phyloP scores from a whole-genome alignment of 2,113 vertebrate genomes.

The Felis chaus region DNA sequence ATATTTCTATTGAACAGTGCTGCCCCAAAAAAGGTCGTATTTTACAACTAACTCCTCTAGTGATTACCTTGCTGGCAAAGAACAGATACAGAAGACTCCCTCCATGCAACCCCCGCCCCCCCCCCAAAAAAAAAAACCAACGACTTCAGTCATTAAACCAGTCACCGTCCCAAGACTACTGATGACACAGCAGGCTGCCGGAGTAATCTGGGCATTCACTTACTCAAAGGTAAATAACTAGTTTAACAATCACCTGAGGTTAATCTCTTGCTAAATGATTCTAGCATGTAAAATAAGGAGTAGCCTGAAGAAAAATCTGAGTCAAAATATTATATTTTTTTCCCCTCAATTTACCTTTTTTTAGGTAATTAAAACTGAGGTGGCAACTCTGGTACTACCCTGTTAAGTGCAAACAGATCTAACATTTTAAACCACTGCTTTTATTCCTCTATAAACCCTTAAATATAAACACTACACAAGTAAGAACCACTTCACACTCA shows the following conservation, averaged over 20 bases:
- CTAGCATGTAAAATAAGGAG: background rate
- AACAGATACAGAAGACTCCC: background rate
- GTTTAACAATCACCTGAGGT: background rate
- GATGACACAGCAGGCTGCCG: background rate
- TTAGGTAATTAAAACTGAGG: background rate
- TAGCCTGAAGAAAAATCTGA: background rate
- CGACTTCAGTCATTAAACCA: background rate
- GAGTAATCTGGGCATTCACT: background rate
- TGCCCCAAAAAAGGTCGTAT: background rate
- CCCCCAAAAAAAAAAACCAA: background rate
- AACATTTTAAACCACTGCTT: conserved; percentile 38
- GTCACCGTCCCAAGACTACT: background rate
- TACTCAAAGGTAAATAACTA: background rate
- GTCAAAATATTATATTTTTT: background rate
- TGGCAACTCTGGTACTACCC: conserved; percentile 12
- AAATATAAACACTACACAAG: background rate
- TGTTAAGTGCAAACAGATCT: background rate
- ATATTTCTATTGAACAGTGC: background rate
- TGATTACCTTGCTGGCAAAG: background rate
- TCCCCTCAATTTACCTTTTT: background rate
- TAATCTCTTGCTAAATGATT: conserved; percentile 24
- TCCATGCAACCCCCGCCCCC: too few species aligned
- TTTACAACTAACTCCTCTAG: conserved; percentile 17
- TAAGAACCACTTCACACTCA: conserved; percentile 7
- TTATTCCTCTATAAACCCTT: background rate